These are phyloP conservation scores for Aspidiotus rigidus DNA, from an alignment of 2,888 invertebrate species.

Conservation along the genomic window DNA sequence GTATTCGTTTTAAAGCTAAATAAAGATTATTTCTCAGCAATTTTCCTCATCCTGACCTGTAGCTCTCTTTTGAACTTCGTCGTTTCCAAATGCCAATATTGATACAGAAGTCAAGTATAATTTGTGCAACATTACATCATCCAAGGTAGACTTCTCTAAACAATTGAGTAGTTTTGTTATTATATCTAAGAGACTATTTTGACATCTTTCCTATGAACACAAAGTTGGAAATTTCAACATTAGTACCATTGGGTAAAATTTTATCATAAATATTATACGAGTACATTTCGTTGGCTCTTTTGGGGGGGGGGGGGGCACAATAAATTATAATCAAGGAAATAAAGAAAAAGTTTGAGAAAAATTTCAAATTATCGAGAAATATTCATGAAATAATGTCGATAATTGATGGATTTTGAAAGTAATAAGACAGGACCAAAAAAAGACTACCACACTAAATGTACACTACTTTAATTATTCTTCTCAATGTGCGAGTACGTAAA, in stretches of 20 bases:
- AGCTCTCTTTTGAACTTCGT: conserved; percentile 2
- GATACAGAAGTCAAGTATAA: conserved; percentile 11
- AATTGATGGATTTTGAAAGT: too few relatives aligned
- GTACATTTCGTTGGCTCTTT: too few relatives aligned
- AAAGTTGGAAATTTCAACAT: not conserved
- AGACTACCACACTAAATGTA: too few relatives aligned
- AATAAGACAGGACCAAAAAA: too few relatives aligned
- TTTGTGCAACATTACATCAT: not conserved
- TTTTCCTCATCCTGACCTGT: not conserved
- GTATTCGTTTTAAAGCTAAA: not conserved
- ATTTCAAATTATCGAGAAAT: too few relatives aligned
- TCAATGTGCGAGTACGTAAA: too few relatives aligned
- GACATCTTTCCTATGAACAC: not conserved
- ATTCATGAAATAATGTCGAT: too few relatives aligned
- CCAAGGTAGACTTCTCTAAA: not conserved
- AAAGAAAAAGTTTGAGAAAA: too few relatives aligned
- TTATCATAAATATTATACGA: not conserved
- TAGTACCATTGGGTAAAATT: not conserved
- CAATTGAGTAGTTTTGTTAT: conserved; percentile 15
- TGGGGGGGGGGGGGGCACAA: too few relatives aligned
- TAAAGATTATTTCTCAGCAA: not conserved
- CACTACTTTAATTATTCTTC: too few relatives aligned
- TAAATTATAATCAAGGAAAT: too few relatives aligned
- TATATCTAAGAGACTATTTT: conserved; percentile 7
- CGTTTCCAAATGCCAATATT: not conserved